Base-by-base conservation (phyloP, 1,140 invertebrate genomes). In the Caenorhabditis remanei region DNA sequence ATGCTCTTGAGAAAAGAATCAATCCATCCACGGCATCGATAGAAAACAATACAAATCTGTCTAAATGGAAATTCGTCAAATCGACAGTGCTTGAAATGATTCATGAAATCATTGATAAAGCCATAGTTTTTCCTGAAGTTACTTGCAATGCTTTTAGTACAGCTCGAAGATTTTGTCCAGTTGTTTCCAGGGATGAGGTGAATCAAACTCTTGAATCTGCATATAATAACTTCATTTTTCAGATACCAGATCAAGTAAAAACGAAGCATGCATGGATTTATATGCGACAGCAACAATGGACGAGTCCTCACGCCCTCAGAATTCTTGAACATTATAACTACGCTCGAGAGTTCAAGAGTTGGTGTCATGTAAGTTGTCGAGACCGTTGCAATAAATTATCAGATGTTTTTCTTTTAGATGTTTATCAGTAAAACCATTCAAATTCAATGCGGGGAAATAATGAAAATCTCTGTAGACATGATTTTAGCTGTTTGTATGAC, bases 101-200 rank as follows among this genome's bases (percentile, higher is more conserved):
- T 32, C 14, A 79, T 24, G 71, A 79, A n/a, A 7, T 79, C 9
- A 41, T 24, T 13, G 71, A 53, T 11, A 50, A 53, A n/a, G 41
- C 7, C 21, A 9, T n/a, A 1, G 46, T n/a, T 5, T 79, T 79
- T 24, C 71, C 71, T 0, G 71, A 79, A 24, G 21, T 79, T 8
- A 50, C 71, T 5, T 50, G 43, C 14, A 79, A 46, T 9, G 46
- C 46, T 1, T 79, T 79, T 9, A 79, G 71, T 24, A 4, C 46
- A 19, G 71, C 71, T 50, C 13, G 71, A 50, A n/a, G 71, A 79
- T 79, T 79, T n/a, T 79, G 71, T 50, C 71, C 71, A 14, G 50
- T 24, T 50, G 43, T 79, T 8, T 13, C 46, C 6, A 79, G 71
- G 24, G 19, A 79, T 79, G 71, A 79, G 63, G 63, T 67, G 40